Evolutionary conservation across 2,888 invertebrate species (phyloP).

Genomic region (Ptilodon capucinus): DNA sequence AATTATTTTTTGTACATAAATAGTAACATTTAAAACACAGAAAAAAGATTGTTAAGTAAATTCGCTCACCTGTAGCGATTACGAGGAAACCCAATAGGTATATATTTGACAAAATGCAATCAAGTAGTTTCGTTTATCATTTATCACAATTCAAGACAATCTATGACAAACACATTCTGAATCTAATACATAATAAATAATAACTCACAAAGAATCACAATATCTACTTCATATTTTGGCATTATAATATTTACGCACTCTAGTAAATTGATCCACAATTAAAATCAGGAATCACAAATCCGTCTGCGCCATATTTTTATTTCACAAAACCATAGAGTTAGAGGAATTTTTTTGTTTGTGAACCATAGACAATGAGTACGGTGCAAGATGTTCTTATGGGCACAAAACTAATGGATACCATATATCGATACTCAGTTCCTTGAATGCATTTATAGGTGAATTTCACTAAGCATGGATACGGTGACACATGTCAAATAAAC

Average conservation of each 20-base stretch:
- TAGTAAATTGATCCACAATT: constrained; percentile 60
- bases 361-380: too few species aligned
- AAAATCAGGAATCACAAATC: constrained; percentile 69
- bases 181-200: constrained; percentile 36
- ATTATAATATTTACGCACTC: constrained; percentile 42
- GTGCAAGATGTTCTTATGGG: too few species aligned
- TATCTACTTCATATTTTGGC: constrained; percentile 52
- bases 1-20: background rate
- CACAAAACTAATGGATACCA: too few species aligned
- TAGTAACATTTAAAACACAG: background rate
- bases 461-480: too few species aligned
- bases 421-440: too few species aligned
- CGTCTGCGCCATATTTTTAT: constrained; percentile 82
- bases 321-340: constrained; percentile 38
- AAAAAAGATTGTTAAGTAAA: constrained; percentile 3
- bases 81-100: constrained; percentile 46
- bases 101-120: constrained; percentile 49
- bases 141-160: constrained; percentile 38
- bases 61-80: constrained; percentile 47
- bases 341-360: too few species aligned
- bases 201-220: constrained; percentile 38
- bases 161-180: constrained; percentile 34
- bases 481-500: too few species aligned
- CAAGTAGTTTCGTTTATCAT: constrained; percentile 52
- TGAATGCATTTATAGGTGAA: too few species aligned